Base-by-base conservation (phyloP, 2,888 invertebrate species). In the Leptinotarsa juncta region DNA sequence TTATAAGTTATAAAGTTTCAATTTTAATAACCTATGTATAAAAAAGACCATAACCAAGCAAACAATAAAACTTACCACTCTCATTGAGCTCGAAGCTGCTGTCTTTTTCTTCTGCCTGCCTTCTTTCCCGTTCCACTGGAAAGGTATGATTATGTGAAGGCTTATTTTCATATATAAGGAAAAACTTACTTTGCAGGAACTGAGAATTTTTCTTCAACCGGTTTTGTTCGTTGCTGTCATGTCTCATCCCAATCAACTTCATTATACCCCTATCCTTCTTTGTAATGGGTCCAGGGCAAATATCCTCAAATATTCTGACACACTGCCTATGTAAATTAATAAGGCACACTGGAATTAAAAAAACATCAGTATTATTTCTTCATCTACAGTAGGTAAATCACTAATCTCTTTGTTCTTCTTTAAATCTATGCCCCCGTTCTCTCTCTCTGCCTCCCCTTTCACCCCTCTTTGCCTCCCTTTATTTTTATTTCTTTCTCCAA, bases 181-280 rank as follows among this genome's bases (percentile, higher is more conserved):
- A 67, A 71, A 49, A 86, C 87, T 87, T 85, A 90, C 90, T 86
- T 80, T 88, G 88, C 18, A 88, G 83, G 78, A 89, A 87, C 77
- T 88, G 85, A n/a, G 88, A 83, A 15, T 87, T 87, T 82, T 89
- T 89, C 71, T 88, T 82, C 26, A 86, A 82, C 71, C 88, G 81
- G 51, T 86, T 83, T 75, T 87, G 86, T 72, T 89, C 89, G 71
- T 83, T 83, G 60, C 82, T 83, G 70, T 88, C 87, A 70, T 84
- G 84, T 55, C 86, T 79, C 77, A 88, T 87, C 51, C 86, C 83
- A 5, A 86, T 83, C 60, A 87, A 81, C 71, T 87, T 87, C 76
- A 86, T 82, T 32, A 83, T 81, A 26, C 86, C 85, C 32, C 87
- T 81, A 75, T 88, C 87, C 76, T 87, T 87, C 71, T 86, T 87